Percentiles rank a stretch among this genome's conserved stretches.
Evolutionary conservation across 2,113 vertebrate species (phyloP).

Genomic region (Mohoua ochrocephala): DNA sequence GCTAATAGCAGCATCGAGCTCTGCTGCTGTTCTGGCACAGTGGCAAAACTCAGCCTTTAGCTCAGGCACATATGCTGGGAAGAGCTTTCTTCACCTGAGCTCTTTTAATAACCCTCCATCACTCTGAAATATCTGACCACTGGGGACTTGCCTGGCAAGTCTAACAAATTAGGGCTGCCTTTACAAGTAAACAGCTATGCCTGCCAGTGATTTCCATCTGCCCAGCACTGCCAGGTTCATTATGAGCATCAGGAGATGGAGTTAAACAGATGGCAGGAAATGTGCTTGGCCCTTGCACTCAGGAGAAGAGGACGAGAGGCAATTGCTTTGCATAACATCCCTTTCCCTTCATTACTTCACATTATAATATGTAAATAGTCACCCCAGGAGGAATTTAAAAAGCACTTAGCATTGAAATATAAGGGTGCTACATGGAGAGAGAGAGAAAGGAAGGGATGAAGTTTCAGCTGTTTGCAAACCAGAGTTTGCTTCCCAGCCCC

Average conservation of each 20-base stretch:
- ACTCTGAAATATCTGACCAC: constrained; percentile 54
- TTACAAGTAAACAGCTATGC: constrained; percentile 62
- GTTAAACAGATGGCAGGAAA: constrained; percentile 70
- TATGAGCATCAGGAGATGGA: constrained; percentile 59
- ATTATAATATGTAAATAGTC: constrained; percentile 62
- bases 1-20: not conserved
- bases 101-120: constrained; percentile 54
- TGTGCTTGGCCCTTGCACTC: constrained; percentile 53
- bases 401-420: constrained; percentile 36
- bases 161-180: constrained; percentile 57
- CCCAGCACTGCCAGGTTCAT: constrained; percentile 56
- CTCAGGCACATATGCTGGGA: constrained; percentile 13
- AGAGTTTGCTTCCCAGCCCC: not conserved
- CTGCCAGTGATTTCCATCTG: constrained; percentile 68
- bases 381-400: constrained; percentile 21
- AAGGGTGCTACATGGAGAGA: not conserved
- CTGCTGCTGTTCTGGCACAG: not conserved
- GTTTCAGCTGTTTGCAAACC: constrained; percentile 22
- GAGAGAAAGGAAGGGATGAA: not conserved
- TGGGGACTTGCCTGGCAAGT: constrained; percentile 60
- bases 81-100: constrained; percentile 41
- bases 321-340: constrained; percentile 28
- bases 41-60: not conserved
- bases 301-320: constrained; percentile 35
- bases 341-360: constrained; percentile 60